A percentile compares a stretch with the other conserved stretches of the same genome.
Evolutionary conservation across 2,797 vertebrate species (phyloP).

Genomic region (Sebastes glaucus): DNA sequence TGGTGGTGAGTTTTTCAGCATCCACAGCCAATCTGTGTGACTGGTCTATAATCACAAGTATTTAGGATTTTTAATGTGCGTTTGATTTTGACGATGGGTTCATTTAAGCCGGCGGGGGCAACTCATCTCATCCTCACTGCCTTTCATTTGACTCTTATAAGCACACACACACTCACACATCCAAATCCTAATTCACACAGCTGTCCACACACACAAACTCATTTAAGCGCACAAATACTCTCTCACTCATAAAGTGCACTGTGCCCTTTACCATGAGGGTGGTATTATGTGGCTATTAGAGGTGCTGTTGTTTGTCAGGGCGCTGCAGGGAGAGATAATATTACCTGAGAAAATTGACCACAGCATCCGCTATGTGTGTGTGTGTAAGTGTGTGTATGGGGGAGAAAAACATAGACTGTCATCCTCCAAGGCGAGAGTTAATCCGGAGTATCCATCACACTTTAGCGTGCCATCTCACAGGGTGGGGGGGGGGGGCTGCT

Average conservation of each 20-base stretch:
- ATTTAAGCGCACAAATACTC: slow-evolving; percentile 10
- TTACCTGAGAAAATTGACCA: slow-evolving; percentile 42
- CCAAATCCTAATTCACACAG: slow-evolving; percentile 40
- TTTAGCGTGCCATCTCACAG: slow-evolving; percentile 19
- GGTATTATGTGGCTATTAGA: slow-evolving; percentile 57
- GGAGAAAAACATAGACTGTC: slow-evolving; percentile 9
- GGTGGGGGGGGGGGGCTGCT: background rate
- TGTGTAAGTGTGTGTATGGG: slow-evolving; percentile 3
- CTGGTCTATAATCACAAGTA: slow-evolving; percentile 33
- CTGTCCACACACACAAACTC: slow-evolving; percentile 18
- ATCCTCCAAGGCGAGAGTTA: slow-evolving; percentile 41
- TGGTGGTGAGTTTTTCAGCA: slow-evolving; percentile 6
- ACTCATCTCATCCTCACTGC: slow-evolving; percentile 49
- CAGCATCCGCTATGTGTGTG: background rate
- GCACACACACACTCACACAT: background rate
- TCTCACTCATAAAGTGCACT: background rate
- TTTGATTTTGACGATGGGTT: slow-evolving; percentile 52
- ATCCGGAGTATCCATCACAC: slow-evolving; percentile 61
- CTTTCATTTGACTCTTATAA: slow-evolving; percentile 56
- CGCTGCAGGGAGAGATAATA: slow-evolving; percentile 36
- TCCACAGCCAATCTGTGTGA: slow-evolving; percentile 27
- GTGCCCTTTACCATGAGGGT: slow-evolving; percentile 47
- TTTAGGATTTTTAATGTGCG: slow-evolving; percentile 51
- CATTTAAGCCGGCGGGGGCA: slow-evolving; percentile 33
- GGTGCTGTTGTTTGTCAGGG: slow-evolving; percentile 42